A percentile compares a stretch with the other conserved stretches of the same genome.
These are phyloP conservation scores for Epizoanthus illoricatus DNA, from an alignment of 92 coral and sea anemone species.

Conservation along the genomic window DNA sequence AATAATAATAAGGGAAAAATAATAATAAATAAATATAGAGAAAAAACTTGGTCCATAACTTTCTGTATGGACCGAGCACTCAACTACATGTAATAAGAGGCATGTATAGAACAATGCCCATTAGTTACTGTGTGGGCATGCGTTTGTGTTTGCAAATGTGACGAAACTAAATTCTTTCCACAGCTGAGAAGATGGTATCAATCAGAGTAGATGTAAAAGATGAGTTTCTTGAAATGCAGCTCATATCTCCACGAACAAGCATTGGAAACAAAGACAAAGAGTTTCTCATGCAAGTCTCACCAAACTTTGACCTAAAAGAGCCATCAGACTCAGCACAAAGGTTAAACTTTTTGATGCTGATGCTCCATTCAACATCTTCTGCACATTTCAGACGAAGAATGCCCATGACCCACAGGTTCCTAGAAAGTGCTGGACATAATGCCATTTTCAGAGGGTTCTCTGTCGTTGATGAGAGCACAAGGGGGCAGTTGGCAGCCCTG, in stretches of 20 bases:
- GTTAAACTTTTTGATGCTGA: slow-evolving; percentile 50
- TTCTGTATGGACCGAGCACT: no score
- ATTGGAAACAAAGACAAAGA: slow-evolving; percentile 42
- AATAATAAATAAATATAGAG: no score
- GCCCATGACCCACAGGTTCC: slow-evolving; percentile 47
- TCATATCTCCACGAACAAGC: slow-evolving; percentile 41
- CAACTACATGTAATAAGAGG: no score
- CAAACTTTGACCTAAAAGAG: slow-evolving; percentile 54
- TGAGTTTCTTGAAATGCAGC: slow-evolving; percentile 53
- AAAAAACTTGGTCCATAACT: no score
- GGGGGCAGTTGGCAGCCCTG: slow-evolving; percentile 55
- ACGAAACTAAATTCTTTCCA: not conserved
- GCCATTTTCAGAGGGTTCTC: slow-evolving; percentile 58
- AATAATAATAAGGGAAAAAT: no score
- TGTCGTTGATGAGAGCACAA: slow-evolving; percentile 64
- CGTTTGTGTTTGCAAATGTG: not conserved
- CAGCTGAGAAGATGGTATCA: slow-evolving; percentile 30
- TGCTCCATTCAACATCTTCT: slow-evolving; percentile 58
- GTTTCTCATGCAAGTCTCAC: slow-evolving; percentile 59
- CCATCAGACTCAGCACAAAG: slow-evolving; percentile 44
- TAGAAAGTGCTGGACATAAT: slow-evolving; percentile 27
- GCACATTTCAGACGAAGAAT: slow-evolving; percentile 58
- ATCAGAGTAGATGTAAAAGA: slow-evolving; percentile 51
- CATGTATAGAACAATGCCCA: no score
- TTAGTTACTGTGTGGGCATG: no score